Evolutionary conservation across 2,888 invertebrate genomes (phyloP).

Genomic region (Nipponacmea schrenckii): DNA sequence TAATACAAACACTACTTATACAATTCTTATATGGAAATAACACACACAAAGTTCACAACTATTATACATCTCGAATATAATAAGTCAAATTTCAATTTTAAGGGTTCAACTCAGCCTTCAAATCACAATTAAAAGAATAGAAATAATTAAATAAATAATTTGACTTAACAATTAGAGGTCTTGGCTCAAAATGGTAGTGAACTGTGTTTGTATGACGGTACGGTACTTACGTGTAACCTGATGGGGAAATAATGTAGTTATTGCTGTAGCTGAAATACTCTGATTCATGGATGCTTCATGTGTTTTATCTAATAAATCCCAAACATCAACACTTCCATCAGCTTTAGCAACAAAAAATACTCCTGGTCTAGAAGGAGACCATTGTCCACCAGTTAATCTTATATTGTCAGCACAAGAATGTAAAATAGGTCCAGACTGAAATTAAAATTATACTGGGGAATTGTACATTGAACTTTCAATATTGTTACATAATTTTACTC

Average conservation of each 20-base stretch:
- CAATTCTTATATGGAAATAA: too few relatives aligned
- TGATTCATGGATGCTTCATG: conserved; percentile 78
- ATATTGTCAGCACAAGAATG: conserved; percentile 51
- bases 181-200: too few relatives aligned
- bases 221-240: conserved; percentile 61
- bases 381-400: conserved; percentile 70
- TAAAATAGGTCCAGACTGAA: conserved; percentile 64
- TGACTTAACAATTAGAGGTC: too few relatives aligned
- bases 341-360: conserved; percentile 78
- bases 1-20: too few relatives aligned
- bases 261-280: conserved; percentile 72
- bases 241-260: conserved; percentile 61
- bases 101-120: too few relatives aligned
- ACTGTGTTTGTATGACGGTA: too few relatives aligned
- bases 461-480: background rate
- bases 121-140: too few relatives aligned
- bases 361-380: conserved; percentile 82
- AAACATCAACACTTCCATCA: conserved; percentile 83
- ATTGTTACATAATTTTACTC: too few relatives aligned
- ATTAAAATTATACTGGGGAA: conserved; percentile 17
- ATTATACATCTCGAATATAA: too few relatives aligned
- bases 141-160: too few relatives aligned
- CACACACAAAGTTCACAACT: too few relatives aligned
- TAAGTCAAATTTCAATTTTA: too few relatives aligned
- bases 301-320: conserved; percentile 80